A percentile compares a stretch with the other conserved stretches of the same genome.
Evolutionary conservation across 2,797 vertebrate genomes (phyloP).

Genomic region (Cossypha niveicapilla): DNA sequence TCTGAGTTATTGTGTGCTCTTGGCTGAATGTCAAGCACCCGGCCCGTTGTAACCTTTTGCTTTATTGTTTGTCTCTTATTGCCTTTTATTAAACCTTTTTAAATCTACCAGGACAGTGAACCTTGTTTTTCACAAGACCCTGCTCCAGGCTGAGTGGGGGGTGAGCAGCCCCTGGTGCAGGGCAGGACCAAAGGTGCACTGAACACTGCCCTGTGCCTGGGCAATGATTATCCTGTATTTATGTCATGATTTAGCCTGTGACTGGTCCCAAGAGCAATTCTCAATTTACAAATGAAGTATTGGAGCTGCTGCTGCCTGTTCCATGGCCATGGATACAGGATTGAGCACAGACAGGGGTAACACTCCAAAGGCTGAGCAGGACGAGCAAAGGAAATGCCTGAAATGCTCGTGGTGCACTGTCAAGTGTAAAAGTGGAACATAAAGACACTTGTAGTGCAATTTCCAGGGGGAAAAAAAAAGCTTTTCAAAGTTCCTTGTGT

Average conservation of each 20-base stretch:
- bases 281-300: not conserved
- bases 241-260: not conserved
- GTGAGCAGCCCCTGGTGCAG: not conserved
- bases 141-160: not conserved
- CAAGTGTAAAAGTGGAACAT: not conserved
- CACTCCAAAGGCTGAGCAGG: not conserved
- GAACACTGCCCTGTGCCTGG: fast-evolving
- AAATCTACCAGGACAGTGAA: no score
- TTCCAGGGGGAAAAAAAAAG: not conserved
- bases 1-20: no score
- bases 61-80: no score
- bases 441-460: not conserved
- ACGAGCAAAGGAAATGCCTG: constrained; percentile 19
- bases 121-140: fast-evolving
- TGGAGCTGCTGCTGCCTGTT: not conserved
- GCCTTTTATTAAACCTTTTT: no score
- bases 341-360: not conserved
- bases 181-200: not conserved
- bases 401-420: not conserved
- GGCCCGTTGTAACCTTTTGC: no score
- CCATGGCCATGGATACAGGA: not conserved
- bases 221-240: fast-evolving
- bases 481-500: not conserved
- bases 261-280: not conserved
- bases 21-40: no score